Evolutionary conservation across 2,113 vertebrate genomes (phyloP).

Genomic region (Xiphias gladius): DNA sequence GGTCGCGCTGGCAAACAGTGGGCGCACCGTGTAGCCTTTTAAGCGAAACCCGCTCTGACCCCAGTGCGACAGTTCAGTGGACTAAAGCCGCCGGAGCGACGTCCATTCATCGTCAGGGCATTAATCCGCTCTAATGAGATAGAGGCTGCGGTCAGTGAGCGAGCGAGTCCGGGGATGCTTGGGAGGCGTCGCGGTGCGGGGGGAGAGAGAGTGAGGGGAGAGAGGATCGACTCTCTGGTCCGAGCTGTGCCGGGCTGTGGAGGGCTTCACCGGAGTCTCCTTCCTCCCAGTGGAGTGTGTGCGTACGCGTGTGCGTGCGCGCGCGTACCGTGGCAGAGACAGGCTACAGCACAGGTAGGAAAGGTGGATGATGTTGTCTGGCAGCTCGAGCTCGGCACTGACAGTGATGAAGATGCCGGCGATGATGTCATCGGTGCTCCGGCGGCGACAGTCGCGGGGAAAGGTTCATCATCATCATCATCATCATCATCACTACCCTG

Average conservation of each 20-base stretch:
- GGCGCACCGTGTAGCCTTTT: conserved; percentile 50
- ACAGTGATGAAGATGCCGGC: conserved; percentile 60
- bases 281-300: conserved; percentile 11
- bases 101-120: conserved; percentile 71
- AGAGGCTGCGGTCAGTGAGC: conserved; percentile 52
- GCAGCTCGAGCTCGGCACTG: conserved; percentile 45
- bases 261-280: conserved; percentile 51
- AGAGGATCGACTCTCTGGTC: conserved; percentile 60
- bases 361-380: conserved; percentile 61
- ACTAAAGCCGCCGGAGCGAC: conserved; percentile 66
- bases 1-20: conserved; percentile 31
- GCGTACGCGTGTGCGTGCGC: conserved; percentile 4
- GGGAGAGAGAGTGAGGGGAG: not conserved
- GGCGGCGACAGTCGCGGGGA: conserved; percentile 42
- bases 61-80: conserved; percentile 58
- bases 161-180: conserved; percentile 37
- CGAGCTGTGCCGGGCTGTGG: conserved; percentile 53
- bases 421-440: conserved; percentile 72
- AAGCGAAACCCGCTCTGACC: conserved; percentile 63
- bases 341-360: conserved; percentile 28
- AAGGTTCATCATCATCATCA: conserved; percentile 35
- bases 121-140: conserved; percentile 79
- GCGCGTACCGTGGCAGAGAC: not conserved
- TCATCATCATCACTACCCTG: conserved; percentile 13
- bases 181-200: conserved; percentile 34